phyloP scores from a whole-genome alignment of 2,888 invertebrate species.

The Sericinus montela region DNA sequence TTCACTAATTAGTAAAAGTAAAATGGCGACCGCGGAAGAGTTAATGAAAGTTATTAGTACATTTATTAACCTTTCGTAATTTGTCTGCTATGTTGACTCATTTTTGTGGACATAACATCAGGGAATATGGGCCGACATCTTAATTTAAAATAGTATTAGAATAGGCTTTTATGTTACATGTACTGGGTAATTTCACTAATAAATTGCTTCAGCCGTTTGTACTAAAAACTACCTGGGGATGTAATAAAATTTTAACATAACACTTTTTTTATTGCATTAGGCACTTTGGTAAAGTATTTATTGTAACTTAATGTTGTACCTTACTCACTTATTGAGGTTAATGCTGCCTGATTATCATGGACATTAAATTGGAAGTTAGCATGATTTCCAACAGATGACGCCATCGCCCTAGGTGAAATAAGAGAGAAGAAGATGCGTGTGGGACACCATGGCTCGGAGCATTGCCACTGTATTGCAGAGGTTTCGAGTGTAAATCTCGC shows the following conservation, averaged over 20 bases:
- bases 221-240: conserved; percentile 7
- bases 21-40: conserved; percentile 2
- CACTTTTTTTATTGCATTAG: neutral
- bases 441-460: no score
- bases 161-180: neutral
- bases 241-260: neutral
- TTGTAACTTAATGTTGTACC: no score
- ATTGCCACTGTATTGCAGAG: no score
- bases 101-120: conserved; percentile 1
- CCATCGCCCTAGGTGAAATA: no score
- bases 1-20: conserved; percentile 1
- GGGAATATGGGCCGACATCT: conserved; percentile 7
- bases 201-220: conserved; percentile 7
- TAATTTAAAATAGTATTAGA: neutral
- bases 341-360: no score
- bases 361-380: no score
- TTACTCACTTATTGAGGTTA: no score
- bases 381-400: no score
- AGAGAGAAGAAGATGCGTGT: no score
- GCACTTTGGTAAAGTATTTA: no score
- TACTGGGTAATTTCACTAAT: conserved; percentile 2
- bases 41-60: conserved; percentile 6
- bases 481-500: no score
- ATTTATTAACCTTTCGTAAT: conserved; percentile 15
- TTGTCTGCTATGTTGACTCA: conserved; percentile 14